Base-by-base conservation (phyloP, 37 sponge, comb jelly and placozoan genomes). In the Beroe forskalii region DNA sequence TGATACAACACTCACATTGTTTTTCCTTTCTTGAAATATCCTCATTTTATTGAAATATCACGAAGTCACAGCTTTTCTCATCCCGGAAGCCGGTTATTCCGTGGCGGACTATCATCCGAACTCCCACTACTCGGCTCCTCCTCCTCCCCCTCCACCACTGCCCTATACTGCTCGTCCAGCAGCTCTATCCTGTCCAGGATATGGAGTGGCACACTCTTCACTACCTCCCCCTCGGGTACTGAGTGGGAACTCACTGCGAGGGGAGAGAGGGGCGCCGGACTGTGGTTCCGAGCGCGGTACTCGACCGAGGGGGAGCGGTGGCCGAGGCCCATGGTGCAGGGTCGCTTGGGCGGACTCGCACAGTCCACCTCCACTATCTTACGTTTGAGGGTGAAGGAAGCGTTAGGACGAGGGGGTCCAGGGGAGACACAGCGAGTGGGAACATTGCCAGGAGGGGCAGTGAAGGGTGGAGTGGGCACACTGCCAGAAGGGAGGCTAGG, bases 221-320 rank as follows among this genome's bases (percentile, higher is more conserved):
- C 76, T 8, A 36, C 76, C 76, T 72, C 76, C 40, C 76, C 76
- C 40, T 44, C 86, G 32, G 72, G 35, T 1, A 37, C 55, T 4
- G 86, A 44, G 28, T 43, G 55, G 30, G 86, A 80, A 4, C 31
- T 25, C 24, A 80, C 86, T 4, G 86, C 86, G 1, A 80, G 86
- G 24, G 86, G 86, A n/a, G 86, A 80, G 12, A 80, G 86, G 28
- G 86, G 86, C 1, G 86, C 86, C 55, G 86, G 86, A 25, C 55
- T 44, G 72, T 69, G 72, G 39, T 69, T 69, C 30, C 86, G 37
- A 17, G 86, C 25, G 19, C 44, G 23, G 28, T 44, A 80, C 22
- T 80, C 86, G 12, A 80, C 86, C 3, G 86, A 38, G 40, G 55
- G 44, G 44, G 55, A 44, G 48, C 86, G 12, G 55, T 80, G 86